Conservation (phyloP, 2,113 vertebrate genomes). For the Salvelinus namaycush region DNA sequence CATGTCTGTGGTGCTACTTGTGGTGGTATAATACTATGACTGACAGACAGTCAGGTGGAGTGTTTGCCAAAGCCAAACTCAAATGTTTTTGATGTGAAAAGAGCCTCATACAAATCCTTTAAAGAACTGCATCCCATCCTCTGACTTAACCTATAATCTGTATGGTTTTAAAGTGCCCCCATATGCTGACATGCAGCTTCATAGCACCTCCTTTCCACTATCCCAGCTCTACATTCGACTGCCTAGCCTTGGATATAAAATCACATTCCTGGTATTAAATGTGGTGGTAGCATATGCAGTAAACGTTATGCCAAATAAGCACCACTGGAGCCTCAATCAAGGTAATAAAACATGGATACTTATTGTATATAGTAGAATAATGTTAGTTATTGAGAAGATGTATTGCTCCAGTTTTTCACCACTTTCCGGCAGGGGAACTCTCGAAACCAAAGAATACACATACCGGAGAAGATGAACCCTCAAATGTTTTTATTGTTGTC, state of each 20-base stretch:
- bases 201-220: not conserved
- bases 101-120: not conserved
- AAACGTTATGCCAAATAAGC: slow-evolving; percentile 35
- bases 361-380: slow-evolving; percentile 73
- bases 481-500: slow-evolving; percentile 53
- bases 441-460: slow-evolving; percentile 67
- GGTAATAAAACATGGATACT: slow-evolving; percentile 53
- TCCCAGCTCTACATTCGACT: slow-evolving; percentile 5
- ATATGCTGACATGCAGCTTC: not conserved
- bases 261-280: slow-evolving; percentile 15
- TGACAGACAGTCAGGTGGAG: not conserved
- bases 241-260: not conserved
- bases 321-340: slow-evolving; percentile 57
- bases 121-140: not conserved
- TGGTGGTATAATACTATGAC: not conserved
- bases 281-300: slow-evolving; percentile 29
- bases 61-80: not conserved
- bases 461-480: slow-evolving; percentile 42
- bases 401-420: slow-evolving; percentile 37
- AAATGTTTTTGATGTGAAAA: no score
- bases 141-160: not conserved
- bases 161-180: not conserved
- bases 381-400: slow-evolving; percentile 55
- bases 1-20: not conserved
- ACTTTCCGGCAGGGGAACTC: slow-evolving; percentile 56